Evolutionary conservation across 2,113 vertebrate species (phyloP), one percentile per base, ranked within the genome.

Genomic region (Hemiprocne comata): DNA sequence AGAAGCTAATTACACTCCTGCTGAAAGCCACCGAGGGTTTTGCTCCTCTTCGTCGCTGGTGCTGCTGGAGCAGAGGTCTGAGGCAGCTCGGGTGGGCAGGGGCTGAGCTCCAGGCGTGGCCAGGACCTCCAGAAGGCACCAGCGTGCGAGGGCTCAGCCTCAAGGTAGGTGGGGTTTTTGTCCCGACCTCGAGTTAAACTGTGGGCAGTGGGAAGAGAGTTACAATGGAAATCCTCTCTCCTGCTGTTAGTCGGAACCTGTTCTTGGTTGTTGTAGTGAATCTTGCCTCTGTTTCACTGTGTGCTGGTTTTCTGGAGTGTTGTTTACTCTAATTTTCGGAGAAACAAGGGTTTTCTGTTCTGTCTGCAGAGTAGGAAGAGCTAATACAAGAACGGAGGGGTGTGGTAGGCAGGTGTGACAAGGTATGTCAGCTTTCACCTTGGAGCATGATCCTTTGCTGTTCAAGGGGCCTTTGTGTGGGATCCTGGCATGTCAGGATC

Each of bases 81-180:
- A 42, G 48, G 7, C 6, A 2, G 78, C 61, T 57, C 66, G 1
- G 28, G 25, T 13, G 38, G 54, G 66, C 66, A 25, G 69, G 33
- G 25, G 4, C 9, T 1, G 3, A 7, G 3, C 34, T 18, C 40
- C 20, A 1, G 0, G 13, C 2, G 7, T 2, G 24, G 42, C 33
- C 46, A 38, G 34, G 40, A 42, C 16, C 80, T 60, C 44, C 38
- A 8, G 3, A 17, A 11, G 34, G 55, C 61, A 15, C 21, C 0
- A 5, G 17, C 9, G n/a, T 6, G 2, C 64, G 7, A 10, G 19
- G 33, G 40, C 60, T 42, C 18, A 0, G 31, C 7, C 0, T 6
- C 15, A 6, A 80, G 85, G 85, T 44, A 57, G 31, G 79, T 64
- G 36, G 14, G n/a, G 2, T 2, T 25, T 20, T 33, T 26, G 15